Conservation (phyloP, 2,797 vertebrate genomes). For the Pseudochromis fuscus region DNA sequence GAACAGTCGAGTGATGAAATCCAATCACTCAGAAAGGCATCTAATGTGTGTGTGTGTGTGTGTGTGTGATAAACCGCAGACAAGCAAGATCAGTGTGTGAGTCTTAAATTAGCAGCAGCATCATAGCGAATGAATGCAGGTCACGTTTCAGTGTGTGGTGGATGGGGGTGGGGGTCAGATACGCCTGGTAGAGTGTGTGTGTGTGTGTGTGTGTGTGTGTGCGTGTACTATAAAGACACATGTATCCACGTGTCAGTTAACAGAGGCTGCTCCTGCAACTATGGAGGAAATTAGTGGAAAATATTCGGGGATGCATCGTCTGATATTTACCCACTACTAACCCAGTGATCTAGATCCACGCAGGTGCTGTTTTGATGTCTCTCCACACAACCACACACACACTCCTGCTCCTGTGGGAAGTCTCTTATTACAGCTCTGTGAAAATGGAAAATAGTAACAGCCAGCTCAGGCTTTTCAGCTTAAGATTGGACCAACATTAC, state of each 20-base stretch:
- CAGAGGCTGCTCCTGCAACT: neutral
- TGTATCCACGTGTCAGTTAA: neutral
- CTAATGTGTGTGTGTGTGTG: no score
- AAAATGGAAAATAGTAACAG: slow-evolving; percentile 44
- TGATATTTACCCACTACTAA: slow-evolving; percentile 53
- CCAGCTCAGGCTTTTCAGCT: slow-evolving; percentile 47
- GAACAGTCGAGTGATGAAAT: no score
- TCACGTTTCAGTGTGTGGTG: slow-evolving; percentile 41
- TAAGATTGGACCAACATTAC: slow-evolving; percentile 45
- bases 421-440: slow-evolving; percentile 43
- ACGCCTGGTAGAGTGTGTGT: slow-evolving; percentile 1
- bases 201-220: neutral
- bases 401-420: slow-evolving; percentile 44
- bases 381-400: slow-evolving; percentile 24
- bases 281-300: neutral
- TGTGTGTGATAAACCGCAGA: no score
- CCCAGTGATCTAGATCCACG: slow-evolving; percentile 59
- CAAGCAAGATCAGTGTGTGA: neutral
- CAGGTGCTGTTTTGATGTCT: slow-evolving; percentile 54
- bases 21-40: no score
- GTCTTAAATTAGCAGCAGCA: slow-evolving; percentile 42
- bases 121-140: slow-evolving; percentile 45
- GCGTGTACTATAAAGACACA: neutral
- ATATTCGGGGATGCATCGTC: neutral
- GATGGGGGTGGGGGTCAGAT: neutral